Evolutionary conservation across 2,888 invertebrate genomes (phyloP), one percentile per base, ranked within the genome.

Genomic region (Xylocampa areola): DNA sequence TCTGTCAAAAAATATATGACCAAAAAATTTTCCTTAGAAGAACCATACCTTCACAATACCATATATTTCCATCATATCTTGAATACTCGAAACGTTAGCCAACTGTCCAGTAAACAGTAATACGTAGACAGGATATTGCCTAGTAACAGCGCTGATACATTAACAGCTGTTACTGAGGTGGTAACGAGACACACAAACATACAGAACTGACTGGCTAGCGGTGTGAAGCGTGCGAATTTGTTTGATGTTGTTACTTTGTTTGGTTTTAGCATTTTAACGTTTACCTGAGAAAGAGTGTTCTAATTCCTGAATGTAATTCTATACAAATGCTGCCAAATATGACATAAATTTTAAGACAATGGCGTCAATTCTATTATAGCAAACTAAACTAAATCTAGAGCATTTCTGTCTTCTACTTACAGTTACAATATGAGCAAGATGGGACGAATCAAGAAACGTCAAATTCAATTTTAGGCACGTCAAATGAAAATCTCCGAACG

Each of bases 141-240:
- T 52, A 63, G 61, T 10, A 44, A 52, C 40, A 23, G 1, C 29
- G 6, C 11, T 49, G 11, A 17, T 19, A 27, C 2, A 11, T 17
- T 30, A 21, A 43, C 25, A 41, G 1, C 14, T 14, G 32, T 40
- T 40, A 27, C 16, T 5, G 40, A 37, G 4, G 2, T 23, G 37
- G 19, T 61, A 45, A 30, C 32, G 8, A 41, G 27, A 27, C 2
- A 21, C 6, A 32, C 35, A 45, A 45, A 60, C 19, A 59, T 19
- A 51, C 10, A 60, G 0, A n/a, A 23, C 13, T 16, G 4, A 6
- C n/a, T n/a, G n/a, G 7, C 35, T 17, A 29, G 23, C 14, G 23
- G 37, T 39, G 14, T 23, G 13, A 8, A 10, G 14, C 13, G 10
- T 33, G 37, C 23, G 13, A 39, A 39, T 39, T 37, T 7, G 13